Base-by-base conservation (phyloP, 2,797 vertebrate species). In the Apogon talboti region DNA sequence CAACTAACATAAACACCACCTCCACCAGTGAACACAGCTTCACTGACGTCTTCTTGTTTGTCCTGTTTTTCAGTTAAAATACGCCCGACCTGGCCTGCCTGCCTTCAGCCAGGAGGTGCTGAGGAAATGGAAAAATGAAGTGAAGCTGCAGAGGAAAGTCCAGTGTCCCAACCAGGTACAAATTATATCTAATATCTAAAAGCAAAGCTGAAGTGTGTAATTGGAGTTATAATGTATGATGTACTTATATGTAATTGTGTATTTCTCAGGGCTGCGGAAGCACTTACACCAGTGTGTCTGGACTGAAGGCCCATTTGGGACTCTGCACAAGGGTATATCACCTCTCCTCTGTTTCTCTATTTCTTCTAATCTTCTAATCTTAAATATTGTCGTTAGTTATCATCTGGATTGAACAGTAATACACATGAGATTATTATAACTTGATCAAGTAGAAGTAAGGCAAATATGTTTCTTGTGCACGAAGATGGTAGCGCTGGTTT, bases 141-240 rank as follows among this genome's bases (percentile, higher is more conserved):
- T 98, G 76, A 98, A 98, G 89, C 94, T 96, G 82, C 95, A 95
- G 84, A 95, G 93, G 81, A 96, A 94, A 53, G 94, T 98, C 69
- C 95, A 94, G 40, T 98, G 97, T 82, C 97, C 97, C 79, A 98
- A 98, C 89, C 93, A 96, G 96, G 97, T 98, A 87, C 41, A 21
- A 4, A 37, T 12, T 30, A 28, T 38, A 44, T 44, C 8, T 14
- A 11, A 1, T 35, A 28, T 28, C 24, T n/a, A 42, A 42, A 42
- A 42, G 7, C 40, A 42, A n/a, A 6, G 12, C 13, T 13, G 6
- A 7, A 11, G 9, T 56, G 1, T 2, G 3, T 28, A 28, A 4
- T 52, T 19, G 3, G n/a, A 15, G 6, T 0, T 5, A 30, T n/a
- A n/a, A n/a, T n/a, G n/a, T n/a, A n/a, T 1, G 13, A 21, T 19